A percentile compares a stretch with the other conserved stretches of the same genome.
Evolutionary conservation across 2,113 vertebrate genomes (phyloP).

Genomic region (Pomatostomus ruficeps): DNA sequence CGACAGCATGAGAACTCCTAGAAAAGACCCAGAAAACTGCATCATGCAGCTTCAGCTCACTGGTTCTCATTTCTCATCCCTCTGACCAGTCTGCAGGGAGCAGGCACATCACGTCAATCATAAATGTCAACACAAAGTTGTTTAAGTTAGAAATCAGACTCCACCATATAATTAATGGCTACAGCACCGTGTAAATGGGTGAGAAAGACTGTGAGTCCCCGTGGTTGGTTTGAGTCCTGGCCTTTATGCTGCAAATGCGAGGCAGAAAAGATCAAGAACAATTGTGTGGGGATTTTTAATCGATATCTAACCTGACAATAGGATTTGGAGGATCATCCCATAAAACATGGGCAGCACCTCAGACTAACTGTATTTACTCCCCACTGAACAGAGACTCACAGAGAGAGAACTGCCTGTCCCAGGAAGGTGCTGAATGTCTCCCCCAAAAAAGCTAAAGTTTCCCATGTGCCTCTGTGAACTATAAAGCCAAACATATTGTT

Average conservation of each 20-base stretch:
- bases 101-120: not conserved
- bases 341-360: not conserved
- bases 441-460: not conserved
- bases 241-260: not conserved
- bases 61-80: not conserved
- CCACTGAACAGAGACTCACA: not conserved
- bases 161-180: not conserved
- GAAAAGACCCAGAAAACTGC: not conserved
- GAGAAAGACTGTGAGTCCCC: not conserved
- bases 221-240: not conserved
- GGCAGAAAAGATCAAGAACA: not conserved
- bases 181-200: accelerated
- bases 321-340: not conserved
- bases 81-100: not conserved
- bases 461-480: not conserved
- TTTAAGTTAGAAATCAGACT: not conserved
- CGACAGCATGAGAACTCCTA: not conserved
- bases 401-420: not conserved
- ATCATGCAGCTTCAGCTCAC: not conserved
- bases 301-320: not conserved
- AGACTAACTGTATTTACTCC: not conserved
- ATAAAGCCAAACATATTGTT: not conserved
- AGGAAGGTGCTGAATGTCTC: not conserved
- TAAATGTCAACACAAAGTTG: not conserved
- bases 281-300: not conserved